phyloP scores from a whole-genome alignment of 2,113 vertebrate genomes.

The Corythaeola cristata region DNA sequence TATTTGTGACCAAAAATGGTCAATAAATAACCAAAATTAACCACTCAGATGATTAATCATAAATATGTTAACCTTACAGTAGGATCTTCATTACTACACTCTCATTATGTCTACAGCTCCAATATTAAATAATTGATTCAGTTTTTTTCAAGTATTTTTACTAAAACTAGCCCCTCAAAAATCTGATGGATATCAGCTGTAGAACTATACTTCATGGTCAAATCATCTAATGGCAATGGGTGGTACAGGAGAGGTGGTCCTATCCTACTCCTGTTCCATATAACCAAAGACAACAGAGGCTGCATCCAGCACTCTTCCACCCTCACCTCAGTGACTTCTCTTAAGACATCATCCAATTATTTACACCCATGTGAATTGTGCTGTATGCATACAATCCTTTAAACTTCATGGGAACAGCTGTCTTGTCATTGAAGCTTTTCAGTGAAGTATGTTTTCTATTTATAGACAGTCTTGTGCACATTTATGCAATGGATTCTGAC shows the following conservation, averaged over 20 bases:
- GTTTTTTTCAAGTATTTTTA: neutral
- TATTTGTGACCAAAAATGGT: neutral
- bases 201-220: neutral
- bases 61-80: neutral
- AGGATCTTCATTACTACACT: neutral
- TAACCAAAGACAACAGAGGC: neutral
- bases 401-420: neutral
- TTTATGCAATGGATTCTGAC: neutral
- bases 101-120: neutral
- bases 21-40: neutral
- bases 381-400: neutral
- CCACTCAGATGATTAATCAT: neutral
- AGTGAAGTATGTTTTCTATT: neutral
- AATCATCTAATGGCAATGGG: neutral
- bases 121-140: neutral
- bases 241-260: neutral
- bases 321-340: neutral
- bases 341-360: neutral
- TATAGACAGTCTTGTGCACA: neutral
- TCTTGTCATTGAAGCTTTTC: neutral
- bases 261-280: neutral
- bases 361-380: neutral
- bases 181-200: neutral
- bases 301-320: neutral
- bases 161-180: neutral